Conservation (phyloP, 2,113 vertebrate genomes). For the Thymallus thymallus region DNA sequence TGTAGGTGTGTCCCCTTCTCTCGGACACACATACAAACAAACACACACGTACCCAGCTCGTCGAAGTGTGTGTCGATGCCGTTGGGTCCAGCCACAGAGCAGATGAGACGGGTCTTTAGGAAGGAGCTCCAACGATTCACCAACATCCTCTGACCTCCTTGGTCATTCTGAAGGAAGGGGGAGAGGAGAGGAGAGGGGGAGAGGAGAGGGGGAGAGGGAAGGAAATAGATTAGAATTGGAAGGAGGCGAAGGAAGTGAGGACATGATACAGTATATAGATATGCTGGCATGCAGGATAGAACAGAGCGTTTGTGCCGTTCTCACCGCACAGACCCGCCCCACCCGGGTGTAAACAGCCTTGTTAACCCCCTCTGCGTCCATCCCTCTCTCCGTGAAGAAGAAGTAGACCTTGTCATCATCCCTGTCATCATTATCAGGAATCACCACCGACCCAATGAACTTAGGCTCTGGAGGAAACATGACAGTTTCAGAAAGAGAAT, state of each 20-base stretch:
- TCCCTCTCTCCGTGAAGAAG: slow-evolving; percentile 93
- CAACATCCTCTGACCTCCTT: slow-evolving; percentile 90
- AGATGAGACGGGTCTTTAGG: slow-evolving; percentile 89
- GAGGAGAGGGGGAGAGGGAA: neutral
- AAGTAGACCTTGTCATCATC: slow-evolving; percentile 96
- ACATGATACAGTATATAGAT: neutral
- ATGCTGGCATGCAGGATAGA: neutral
- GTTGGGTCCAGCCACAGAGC: slow-evolving; percentile 88
- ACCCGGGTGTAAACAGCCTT: slow-evolving; percentile 85
- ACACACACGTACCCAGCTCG: slow-evolving; percentile 81
- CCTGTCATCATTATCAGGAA: slow-evolving; percentile 91
- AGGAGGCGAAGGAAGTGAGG: neutral
- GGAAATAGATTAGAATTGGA: neutral
- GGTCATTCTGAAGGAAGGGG: slow-evolving; percentile 82
- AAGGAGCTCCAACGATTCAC: slow-evolving; percentile 97
- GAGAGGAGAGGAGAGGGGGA: neutral
- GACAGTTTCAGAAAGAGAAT: neutral
- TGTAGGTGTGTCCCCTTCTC: no score
- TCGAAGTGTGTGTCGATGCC: slow-evolving; percentile 96
- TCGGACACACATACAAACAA: neutral
- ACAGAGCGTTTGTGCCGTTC: slow-evolving; percentile 29
- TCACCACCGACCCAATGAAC: slow-evolving; percentile 87
- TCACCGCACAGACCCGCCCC: slow-evolving; percentile 88
- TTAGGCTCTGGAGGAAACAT: slow-evolving; percentile 81
- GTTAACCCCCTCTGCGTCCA: slow-evolving; percentile 76